Percentiles rank a stretch among this genome's conserved stretches.
Conservation (phyloP, 2,888 invertebrate genomes). For the Bruchidius siliquastri region DNA sequence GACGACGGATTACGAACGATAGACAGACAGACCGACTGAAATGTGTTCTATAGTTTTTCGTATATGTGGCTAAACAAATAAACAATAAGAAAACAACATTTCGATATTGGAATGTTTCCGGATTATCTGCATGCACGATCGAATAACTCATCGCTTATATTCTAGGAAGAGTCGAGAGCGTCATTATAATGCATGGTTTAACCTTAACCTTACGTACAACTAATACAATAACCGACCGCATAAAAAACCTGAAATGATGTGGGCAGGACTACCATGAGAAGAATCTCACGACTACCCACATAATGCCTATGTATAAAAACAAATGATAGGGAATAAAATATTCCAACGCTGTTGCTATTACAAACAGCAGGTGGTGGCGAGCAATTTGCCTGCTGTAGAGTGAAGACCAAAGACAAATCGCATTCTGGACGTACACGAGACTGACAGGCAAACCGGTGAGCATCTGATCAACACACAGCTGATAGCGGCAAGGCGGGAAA, state of each 20-base stretch:
- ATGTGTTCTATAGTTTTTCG: no score
- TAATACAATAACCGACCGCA: not conserved
- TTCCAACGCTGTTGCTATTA: not conserved
- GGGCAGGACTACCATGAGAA: not conserved
- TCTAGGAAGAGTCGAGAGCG: not conserved
- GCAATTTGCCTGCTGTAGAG: not conserved
- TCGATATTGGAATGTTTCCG: no score
- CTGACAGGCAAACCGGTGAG: not conserved
- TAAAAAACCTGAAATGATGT: not conserved
- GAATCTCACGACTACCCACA: not conserved
- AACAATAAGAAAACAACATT: no score
- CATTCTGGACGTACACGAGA: not conserved
- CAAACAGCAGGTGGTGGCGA: not conserved
- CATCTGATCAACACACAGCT: not conserved
- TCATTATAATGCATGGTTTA: not conserved
- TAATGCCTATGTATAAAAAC: not conserved
- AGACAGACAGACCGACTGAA: no score
- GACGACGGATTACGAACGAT: no score
- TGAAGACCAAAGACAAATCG: not conserved
- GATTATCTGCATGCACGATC: no score
- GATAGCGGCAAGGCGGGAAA: not conserved
- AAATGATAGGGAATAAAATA: not conserved
- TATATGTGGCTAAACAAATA: no score
- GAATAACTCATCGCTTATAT: not conserved
- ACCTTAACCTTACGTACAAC: not conserved